A percentile compares a stretch with the other conserved stretches of the same genome.
Conservation (phyloP, 2,888 invertebrate genomes). For the Eupithecia centaureata region DNA sequence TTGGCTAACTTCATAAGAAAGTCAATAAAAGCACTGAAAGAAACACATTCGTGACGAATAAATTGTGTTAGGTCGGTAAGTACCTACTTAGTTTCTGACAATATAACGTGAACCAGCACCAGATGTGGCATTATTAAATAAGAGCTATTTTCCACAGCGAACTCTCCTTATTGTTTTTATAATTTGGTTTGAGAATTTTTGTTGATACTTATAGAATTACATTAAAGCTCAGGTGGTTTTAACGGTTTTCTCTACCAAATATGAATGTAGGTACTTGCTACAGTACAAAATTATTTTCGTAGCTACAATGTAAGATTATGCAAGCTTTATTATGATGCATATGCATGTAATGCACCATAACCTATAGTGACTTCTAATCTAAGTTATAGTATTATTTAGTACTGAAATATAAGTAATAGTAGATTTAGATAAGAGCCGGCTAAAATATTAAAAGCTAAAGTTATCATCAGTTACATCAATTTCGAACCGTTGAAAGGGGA, state of each 20-base stretch:
- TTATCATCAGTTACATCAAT: slow-evolving; percentile 19
- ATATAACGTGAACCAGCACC: slow-evolving; percentile 42
- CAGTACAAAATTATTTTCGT: no score
- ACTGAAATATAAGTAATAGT: neutral
- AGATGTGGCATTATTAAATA: slow-evolving; percentile 53
- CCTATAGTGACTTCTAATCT: no score
- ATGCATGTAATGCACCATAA: no score
- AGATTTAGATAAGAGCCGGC: neutral
- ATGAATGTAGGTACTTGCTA: no score
- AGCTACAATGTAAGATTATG: no score
- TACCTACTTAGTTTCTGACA: slow-evolving; percentile 30
- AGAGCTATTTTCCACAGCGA: slow-evolving; percentile 33
- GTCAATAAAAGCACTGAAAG: slow-evolving; percentile 29
- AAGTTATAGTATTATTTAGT: no score
- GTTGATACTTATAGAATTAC: neutral
- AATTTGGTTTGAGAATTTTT: slow-evolving; percentile 13
- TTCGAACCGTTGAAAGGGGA: slow-evolving; percentile 29
- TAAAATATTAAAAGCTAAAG: slow-evolving; percentile 7
- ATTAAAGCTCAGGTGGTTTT: neutral
- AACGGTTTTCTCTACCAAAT: no score
- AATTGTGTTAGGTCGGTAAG: slow-evolving; percentile 45
- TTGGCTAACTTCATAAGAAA: slow-evolving; percentile 22
- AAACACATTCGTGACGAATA: slow-evolving; percentile 28
- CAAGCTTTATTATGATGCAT: no score
- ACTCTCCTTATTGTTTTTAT: slow-evolving; percentile 31